These are phyloP conservation scores for Zaprionus vittiger DNA, from an alignment of 1,140 invertebrate species.

Conservation along the genomic window DNA sequence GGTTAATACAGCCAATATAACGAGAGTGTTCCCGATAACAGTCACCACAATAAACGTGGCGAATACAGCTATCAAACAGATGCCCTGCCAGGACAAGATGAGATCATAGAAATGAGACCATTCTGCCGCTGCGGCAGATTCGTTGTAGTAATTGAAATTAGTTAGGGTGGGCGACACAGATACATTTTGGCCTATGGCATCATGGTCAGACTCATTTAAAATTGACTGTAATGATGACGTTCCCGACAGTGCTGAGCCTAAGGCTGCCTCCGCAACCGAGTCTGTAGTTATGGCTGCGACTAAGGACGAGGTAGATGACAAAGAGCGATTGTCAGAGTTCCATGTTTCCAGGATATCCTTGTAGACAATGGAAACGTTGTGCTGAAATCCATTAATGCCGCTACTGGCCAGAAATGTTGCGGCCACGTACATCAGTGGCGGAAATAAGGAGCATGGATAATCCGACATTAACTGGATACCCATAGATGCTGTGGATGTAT, in stretches of 20 bases:
- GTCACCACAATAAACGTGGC: conserved; percentile 87
- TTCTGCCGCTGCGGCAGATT: conserved; percentile 73
- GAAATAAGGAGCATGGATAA: conserved; percentile 55
- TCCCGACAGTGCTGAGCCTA: conserved; percentile 1
- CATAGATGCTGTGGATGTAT: conserved; percentile 53
- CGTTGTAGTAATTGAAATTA: conserved; percentile 70
- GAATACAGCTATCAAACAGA: conserved; percentile 84
- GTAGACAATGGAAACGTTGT: conserved; percentile 67
- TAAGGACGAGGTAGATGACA: conserved; percentile 14
- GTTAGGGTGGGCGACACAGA: conserved; percentile 34
- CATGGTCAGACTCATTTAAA: conserved; percentile 43
- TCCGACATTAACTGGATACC: conserved; percentile 62
- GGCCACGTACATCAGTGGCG: conserved; percentile 74
- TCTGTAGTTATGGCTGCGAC: conserved; percentile 5
- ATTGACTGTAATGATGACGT: conserved; percentile 32
- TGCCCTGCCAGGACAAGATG: conserved; percentile 79
- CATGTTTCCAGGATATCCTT: conserved; percentile 54
- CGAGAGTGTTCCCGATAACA: conserved; percentile 94
- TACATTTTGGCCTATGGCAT: conserved; percentile 15
- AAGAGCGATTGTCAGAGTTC: conserved; percentile 49
- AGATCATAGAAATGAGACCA: conserved; percentile 82
- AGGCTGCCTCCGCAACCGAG: not conserved
- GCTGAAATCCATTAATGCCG: conserved; percentile 53
- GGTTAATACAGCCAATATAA: conserved; percentile 95
- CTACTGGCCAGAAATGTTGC: conserved; percentile 62